These are phyloP conservation scores for Oryzaephilus surinamensis DNA, from an alignment of 1,140 invertebrate species.

Conservation along the genomic window DNA sequence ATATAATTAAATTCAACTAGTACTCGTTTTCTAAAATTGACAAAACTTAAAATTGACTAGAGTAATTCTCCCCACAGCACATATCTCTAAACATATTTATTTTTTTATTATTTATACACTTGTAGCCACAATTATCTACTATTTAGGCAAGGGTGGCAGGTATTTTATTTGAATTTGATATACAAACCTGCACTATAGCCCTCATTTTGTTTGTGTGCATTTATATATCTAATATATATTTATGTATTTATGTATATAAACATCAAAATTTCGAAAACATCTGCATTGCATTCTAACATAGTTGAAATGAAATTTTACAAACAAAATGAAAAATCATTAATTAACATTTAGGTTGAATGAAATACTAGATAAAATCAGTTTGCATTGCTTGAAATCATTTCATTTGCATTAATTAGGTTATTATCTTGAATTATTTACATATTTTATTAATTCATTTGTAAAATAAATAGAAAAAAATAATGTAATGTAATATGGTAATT, in stretches of 20 bases:
- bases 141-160: constrained; percentile 23
- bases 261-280: too few species aligned
- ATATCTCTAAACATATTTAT: constrained; percentile 23
- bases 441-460: too few species aligned
- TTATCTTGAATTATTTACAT: too few species aligned
- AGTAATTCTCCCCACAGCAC: constrained; percentile 30
- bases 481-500: too few species aligned
- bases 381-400: too few species aligned
- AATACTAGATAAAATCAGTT: too few species aligned
- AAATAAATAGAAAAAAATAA: constrained; percentile 20
- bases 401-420: too few species aligned
- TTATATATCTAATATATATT: constrained; percentile 27
- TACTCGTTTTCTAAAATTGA: constrained; percentile 34
- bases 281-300: constrained; percentile 24
- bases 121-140: constrained; percentile 31
- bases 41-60: constrained; percentile 38
- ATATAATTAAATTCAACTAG: constrained; percentile 21
- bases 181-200: constrained; percentile 12
- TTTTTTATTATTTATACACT: constrained; percentile 15
- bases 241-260: too few species aligned
- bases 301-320: too few species aligned
- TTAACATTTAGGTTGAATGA: too few species aligned
- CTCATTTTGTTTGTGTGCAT: constrained; percentile 22
- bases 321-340: too few species aligned
- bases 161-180: too few species aligned